Conservation (phyloP, 1,140 invertebrate species). For the Brachionus koreanus region DNA sequence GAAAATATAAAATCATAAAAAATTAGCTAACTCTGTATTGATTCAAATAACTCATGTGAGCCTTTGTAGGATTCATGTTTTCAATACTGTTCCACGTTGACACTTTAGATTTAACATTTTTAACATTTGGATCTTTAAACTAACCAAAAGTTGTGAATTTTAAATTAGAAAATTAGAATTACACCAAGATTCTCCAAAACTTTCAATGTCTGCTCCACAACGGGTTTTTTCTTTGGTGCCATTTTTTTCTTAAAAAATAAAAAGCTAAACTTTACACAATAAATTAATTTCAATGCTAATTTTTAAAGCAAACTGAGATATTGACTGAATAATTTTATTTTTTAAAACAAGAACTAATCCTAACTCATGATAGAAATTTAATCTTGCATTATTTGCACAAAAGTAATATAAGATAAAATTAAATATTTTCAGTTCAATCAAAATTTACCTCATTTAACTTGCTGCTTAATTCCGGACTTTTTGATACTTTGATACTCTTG, state of each 20-base stretch:
- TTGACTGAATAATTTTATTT: not conserved
- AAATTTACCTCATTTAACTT: constrained; percentile 6
- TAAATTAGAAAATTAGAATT: not conserved
- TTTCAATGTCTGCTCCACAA: not conserved
- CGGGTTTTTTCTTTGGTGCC: not conserved
- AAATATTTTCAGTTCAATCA: not conserved
- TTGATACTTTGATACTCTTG: not conserved
- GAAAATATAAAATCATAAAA: not conserved
- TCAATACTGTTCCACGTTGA: not conserved
- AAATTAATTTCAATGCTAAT: not conserved
- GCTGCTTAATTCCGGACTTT: not conserved
- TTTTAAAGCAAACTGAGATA: not conserved
- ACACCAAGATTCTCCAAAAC: constrained; percentile 21
- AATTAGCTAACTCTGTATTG: constrained; percentile 17
- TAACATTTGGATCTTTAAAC: constrained; percentile 36
- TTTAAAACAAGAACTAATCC: not conserved
- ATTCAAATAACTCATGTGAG: not conserved
- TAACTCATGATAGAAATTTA: not conserved
- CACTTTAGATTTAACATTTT: constrained; percentile 37
- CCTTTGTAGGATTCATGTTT: not conserved
- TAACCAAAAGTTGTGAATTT: not conserved
- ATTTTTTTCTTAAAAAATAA: not conserved
- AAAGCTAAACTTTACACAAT: not conserved
- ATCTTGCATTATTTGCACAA: not conserved
- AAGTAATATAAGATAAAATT: not conserved